Base-by-base conservation (phyloP, 1,140 invertebrate genomes). In the Halesus radiatus region DNA sequence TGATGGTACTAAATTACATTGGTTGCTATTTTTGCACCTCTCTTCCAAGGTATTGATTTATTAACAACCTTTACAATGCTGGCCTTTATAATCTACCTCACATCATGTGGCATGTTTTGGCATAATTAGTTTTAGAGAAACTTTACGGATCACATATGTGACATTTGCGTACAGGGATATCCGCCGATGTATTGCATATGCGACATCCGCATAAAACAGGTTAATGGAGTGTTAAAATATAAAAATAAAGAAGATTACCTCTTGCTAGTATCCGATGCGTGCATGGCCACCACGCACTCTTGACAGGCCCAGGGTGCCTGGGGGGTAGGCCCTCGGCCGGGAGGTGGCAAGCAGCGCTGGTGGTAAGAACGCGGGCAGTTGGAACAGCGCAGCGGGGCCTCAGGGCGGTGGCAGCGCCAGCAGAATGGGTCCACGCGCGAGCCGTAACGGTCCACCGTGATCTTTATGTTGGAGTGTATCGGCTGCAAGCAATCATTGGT, bases 311-410 rank as follows among this genome's bases (percentile, higher is more conserved):
- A 98, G 64, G 87, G 88, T 4, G 98, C 87, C 1, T 13, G n/a
- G 3, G 68, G 8, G 8, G 32, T 56, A 3, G 50, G 50, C 54
- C 98, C 96, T 0, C 94, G 93, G 86, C 97, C 98, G 52, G 96
- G 92, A 95, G 96, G 98, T 66, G 87, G 85, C 90, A 95, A 87
- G 88, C 97, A 98, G 85, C 93, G 94, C 3, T 91, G 89, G 88
- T 98, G 97, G 88, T 93, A 98, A 0, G 94, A 93, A 10, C 97
- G 90, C n/a, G 95, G 94, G 88, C 97, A 98, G 29, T 94, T 93
- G 80, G 93, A 94, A 86, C 97, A 98, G 84, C 78, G 62, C 86
- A 87, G 4, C 7, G 58, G n/a, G 0, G 84, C 79, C 18, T 79
- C 84, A 70, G 94, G 92, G 81, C 92, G 92, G 80, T 96, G 94